Base-by-base conservation (phyloP, 2,888 invertebrate genomes). In the Drosophila trichaetosa region DNA sequence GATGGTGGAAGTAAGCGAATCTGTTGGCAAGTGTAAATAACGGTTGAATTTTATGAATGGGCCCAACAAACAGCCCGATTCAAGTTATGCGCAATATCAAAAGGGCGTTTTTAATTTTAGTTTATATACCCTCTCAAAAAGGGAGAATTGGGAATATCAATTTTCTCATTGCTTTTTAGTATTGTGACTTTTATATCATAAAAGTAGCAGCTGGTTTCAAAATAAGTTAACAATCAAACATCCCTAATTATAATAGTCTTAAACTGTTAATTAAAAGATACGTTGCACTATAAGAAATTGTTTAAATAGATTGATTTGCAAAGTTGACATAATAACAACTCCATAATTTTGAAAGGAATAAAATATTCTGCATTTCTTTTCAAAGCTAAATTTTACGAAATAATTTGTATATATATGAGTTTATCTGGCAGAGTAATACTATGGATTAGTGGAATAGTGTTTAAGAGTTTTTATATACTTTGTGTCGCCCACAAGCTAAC, bases 11-110 rank as follows among this genome's bases (percentile, higher is more conserved):
- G 42, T 18, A 48, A 38, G 16, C 24, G 13, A 56, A n/a, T 38
- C n/a, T 31, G 59, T 61, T 49, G 27, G 21, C 56, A 48, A 58
- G 52, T 63, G 48, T 21, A 33, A 70, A 57, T 61, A 74, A 69
- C 80, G 36, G 64, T 57, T 53, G 59, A 65, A 62, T 27, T 21
- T 27, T 29, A 62, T 60, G 52, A 80, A 65, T 76, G 53, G 21
- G 8, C 11, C 21, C 48, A 53, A 29, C 18, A 38, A 33, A 13
- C 40, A 40, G 21, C 13, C n/a, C 27, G 18, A 40, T 33, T 59
- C 40, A 40, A 54, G 71, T 69, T 42, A 69, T 56, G 54, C 58
- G 38, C 61, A 75, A 13, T 29, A 13, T 16, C 11, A 18, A 21
- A 29, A n/a, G 40, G 56, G 24, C 16, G 48, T 48, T 67, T 57